Evolutionary conservation across 2,888 invertebrate species (phyloP), one percentile per base, ranked within the genome.

Genomic region (Epirrita christyi): DNA sequence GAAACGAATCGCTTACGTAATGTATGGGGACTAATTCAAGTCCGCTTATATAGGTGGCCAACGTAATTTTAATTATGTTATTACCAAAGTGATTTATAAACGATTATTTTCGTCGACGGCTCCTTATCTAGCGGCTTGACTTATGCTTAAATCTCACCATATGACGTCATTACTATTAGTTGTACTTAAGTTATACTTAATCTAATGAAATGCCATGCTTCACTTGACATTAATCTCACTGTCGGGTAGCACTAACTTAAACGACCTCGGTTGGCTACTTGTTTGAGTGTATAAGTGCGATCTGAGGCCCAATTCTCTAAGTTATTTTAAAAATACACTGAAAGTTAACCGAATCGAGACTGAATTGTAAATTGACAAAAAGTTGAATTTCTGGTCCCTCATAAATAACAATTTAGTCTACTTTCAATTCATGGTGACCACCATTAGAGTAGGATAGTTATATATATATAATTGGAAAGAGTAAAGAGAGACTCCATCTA

Each of bases 141-240:
- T 48, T 56, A 56, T 29, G 5, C 46, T 50, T 55, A 55, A 38
- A 60, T 55, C 47, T 50, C 53, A 57, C 36, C 48, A 55, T 36
- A 51, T 40, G 43, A 55, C 42, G 46, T 53, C 40, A 52, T 50
- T 51, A 54, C 41, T 44, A 38, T 40, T 55, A 55, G 13, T 55
- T 65, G 61, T 63, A 66, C 63, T 63, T 66, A 63, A 9, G 44
- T 54, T 55, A 59, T 59, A 56, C 76, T 77, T 76, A 80, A 36
- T 62, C 72, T 81, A 80, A 68, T 67, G 71, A 85, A 85, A 86
- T 85, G 85, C 85, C n/a, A n/a, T 80, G 69, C 75, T 76, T 75
- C 68, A 71, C 71, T 75, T 74, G 75, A 76, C 76, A 73, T 66
- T 73, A n/a, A 73, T 80, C 78, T 84, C 81, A 83, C 81, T 81